Percentiles rank a stretch among this genome's conserved stretches.
phyloP scores from a whole-genome alignment of 2,113 vertebrate species.

The Psilopogon haemacephalus region DNA sequence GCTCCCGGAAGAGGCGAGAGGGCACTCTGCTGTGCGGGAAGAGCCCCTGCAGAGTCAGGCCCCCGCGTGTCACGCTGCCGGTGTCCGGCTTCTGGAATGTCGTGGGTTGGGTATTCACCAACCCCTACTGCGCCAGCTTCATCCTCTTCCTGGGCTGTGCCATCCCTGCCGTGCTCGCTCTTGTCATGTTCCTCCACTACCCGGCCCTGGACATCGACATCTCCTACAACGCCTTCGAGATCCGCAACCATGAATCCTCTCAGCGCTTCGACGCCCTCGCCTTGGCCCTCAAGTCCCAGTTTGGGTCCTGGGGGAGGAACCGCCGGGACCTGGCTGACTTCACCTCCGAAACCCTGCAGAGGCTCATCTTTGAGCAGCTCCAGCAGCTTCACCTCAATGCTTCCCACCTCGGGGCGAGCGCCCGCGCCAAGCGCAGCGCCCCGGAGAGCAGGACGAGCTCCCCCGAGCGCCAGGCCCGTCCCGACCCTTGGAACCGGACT shows the following conservation, averaged over 20 bases:
- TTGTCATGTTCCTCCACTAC: slow-evolving; percentile 91
- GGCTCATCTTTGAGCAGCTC: slow-evolving; percentile 84
- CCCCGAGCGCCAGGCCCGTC: not conserved
- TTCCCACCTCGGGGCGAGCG: not conserved
- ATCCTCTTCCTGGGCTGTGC: slow-evolving; percentile 84
- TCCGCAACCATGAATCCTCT: slow-evolving; percentile 94
- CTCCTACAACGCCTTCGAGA: slow-evolving; percentile 97
- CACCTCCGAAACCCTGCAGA: slow-evolving; percentile 81
- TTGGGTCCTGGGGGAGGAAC: slow-evolving; percentile 92
- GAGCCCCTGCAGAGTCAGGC: slow-evolving; percentile 60
- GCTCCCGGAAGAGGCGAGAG: slow-evolving; percentile 10
- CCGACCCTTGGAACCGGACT: not conserved
- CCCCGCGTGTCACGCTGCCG: not conserved
- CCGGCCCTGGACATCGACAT: slow-evolving; percentile 96
- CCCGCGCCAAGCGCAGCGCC: not conserved
- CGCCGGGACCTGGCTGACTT: slow-evolving; percentile 85
- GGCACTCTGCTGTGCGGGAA: slow-evolving; percentile 57
- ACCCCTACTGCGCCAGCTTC: slow-evolving; percentile 82
- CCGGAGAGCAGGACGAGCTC: not conserved
- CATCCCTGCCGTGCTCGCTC: slow-evolving; percentile 84
- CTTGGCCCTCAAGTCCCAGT: slow-evolving; percentile 90
- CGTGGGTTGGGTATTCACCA: slow-evolving; percentile 91
- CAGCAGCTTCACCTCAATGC: slow-evolving; percentile 69
- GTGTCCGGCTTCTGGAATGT: slow-evolving; percentile 81
- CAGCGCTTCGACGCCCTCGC: slow-evolving; percentile 92